A percentile compares a stretch with the other conserved stretches of the same genome.
phyloP scores from a whole-genome alignment of 2,113 vertebrate species.

The Panthera leo region DNA sequence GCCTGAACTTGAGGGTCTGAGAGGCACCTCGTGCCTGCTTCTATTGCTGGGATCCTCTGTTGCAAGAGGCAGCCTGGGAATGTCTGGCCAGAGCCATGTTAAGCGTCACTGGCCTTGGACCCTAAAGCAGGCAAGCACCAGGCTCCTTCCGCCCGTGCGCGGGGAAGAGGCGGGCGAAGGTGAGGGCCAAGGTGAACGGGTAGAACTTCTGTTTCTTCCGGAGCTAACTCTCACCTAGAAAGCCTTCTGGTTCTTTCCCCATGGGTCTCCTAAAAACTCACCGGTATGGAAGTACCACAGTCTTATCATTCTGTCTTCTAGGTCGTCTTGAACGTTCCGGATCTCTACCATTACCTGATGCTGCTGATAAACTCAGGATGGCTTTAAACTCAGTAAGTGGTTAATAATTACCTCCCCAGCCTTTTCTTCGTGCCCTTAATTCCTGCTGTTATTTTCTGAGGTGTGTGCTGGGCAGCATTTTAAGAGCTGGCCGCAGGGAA shows the following conservation, averaged over 20 bases:
- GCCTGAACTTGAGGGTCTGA: neutral
- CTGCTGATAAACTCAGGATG: conserved; percentile 77
- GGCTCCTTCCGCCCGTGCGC: fast-evolving
- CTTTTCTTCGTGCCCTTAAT: neutral
- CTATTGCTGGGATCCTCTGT: neutral
- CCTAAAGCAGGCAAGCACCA: fast-evolving
- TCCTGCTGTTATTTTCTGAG: neutral
- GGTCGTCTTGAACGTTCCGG: conserved; percentile 56
- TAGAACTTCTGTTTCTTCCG: neutral
- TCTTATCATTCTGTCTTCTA: conserved; percentile 32
- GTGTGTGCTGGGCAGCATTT: neutral
- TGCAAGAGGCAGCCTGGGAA: neutral
- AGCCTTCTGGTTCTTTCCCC: neutral
- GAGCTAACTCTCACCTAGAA: neutral
- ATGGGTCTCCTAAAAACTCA: neutral
- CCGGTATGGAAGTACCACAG: neutral
- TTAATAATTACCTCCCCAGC: neutral
- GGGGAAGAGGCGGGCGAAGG: fast-evolving
- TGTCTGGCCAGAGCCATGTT: fast-evolving
- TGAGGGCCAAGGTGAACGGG: neutral
- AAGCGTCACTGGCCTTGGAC: too few species aligned
- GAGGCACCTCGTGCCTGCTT: neutral
- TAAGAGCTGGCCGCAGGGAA: neutral
- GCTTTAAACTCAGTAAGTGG: conserved; percentile 82
- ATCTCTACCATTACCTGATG: conserved; percentile 63